Base-by-base conservation (phyloP, 2,113 vertebrate species). In the Melospiza melodia region DNA sequence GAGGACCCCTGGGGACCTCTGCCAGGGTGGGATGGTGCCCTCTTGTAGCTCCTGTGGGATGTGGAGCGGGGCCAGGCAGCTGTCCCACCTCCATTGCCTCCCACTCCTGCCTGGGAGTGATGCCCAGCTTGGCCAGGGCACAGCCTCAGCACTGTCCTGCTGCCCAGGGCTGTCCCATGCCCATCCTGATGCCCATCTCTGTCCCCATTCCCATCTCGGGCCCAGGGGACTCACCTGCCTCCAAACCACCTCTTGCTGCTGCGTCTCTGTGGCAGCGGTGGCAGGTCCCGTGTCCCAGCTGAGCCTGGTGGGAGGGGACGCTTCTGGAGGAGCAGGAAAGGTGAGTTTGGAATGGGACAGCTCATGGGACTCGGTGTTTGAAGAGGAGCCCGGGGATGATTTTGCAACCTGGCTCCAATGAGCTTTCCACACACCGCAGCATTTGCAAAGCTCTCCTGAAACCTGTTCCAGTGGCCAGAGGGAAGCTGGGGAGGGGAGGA, bases 311-410 rank as follows among this genome's bases (percentile, higher is more conserved):
- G 94, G 96, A 88, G 94, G 86, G 4, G 91, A 43, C 37, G 1
- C 1, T 1, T 39, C 94, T 79, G 89, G 94, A 0, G 1, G 79
- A 96, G 96, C 96, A 73, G 96, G 96, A 96, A 95, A 94, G 86
- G 94, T 85, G 93, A 96, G 96, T 96, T 72, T 3, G 1, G 58
- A 52, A 59, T 7, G 84, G 75, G 67, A 55, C n/a, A 46, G 49
- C 83, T 80, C 89, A 37, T 76, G 86, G 79, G 78, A 81, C 39
- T 75, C 11, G 3, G 35, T 12, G 12, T 52, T 25, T 67, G 49
- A 89, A 89, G 80, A 76, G 58, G 30, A 86, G 76, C 96, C 71
- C 0, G 8, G 22, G 67, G 83, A 80, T 24, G 68, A 35, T 96
- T 96, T 95, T 90, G 93, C 83, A 96, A 96, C 89, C 43, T 6